Base-by-base conservation (phyloP, 1,140 invertebrate genomes). In the Sinonovacula constricta region DNA sequence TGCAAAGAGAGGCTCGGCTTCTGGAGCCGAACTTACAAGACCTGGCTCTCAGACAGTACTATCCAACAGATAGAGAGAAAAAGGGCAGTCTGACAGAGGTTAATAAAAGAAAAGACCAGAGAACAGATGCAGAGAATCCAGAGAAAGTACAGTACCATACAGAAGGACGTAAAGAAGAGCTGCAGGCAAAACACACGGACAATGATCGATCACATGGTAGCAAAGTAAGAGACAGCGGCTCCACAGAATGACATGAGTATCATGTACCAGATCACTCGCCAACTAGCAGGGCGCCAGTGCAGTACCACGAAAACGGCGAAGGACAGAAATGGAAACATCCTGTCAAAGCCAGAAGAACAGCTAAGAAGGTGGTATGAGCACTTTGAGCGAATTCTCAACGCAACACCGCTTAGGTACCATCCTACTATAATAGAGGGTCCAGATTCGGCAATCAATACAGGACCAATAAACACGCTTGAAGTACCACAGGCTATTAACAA, bases 61-160 rank as follows among this genome's bases (percentile, higher is more conserved):
- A 54, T 74, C 22, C 14, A 53, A 24, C 18, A 53, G 51, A 76
- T 66, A 12, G 72, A 76, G 49, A 22, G 28, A 57, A 39, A 45
- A 28, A 62, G 59, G 36, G 36, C 15, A 31, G 22, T 18, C 2
- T 31, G 31, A 33, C 5, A 49, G 24, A 18, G 34, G 28, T 15
- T 70, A 30, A 10, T 57, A 4, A 53, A 70, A 33, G 51, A 31
- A 31, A 66, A 14, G 7, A 56, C 49, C 15, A 65, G 49, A 67
- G 28, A n/a, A 66, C 33, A 59, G 51, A 66, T 66, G 45, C 1
- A 66, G 26, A 24, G 24, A 24, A 10, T 28, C 24, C 62, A 31
- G 31, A 28, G 15, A 3, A 33, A 76, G 59, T 63, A 39, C 14
- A 66, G 24, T 0, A 24, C 26, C 5, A 54, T 31, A 54, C 7